Evolutionary conservation across 1,140 invertebrate species (phyloP).

Genomic region (Apis dorsata): DNA sequence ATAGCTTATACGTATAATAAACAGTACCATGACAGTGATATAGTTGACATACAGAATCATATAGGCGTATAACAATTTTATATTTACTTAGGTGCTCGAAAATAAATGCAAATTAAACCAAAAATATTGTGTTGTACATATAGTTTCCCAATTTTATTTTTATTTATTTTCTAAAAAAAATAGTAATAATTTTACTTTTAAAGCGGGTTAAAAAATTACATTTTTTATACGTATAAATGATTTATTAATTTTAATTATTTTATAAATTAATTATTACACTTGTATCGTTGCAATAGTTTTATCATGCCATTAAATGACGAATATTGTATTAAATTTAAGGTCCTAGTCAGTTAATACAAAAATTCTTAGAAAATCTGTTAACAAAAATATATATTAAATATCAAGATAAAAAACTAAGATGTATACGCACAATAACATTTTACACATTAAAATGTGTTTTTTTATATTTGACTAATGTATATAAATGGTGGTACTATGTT

Average conservation of each 20-base stretch:
- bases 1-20: slow-evolving; percentile 73
- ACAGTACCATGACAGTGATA: slow-evolving; percentile 74
- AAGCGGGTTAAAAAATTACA: slow-evolving; percentile 33
- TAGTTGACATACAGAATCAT: slow-evolving; percentile 75
- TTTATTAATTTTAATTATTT: slow-evolving; percentile 62
- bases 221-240: slow-evolving; percentile 55
- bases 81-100: slow-evolving; percentile 78
- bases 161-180: neutral
- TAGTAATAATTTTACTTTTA: neutral
- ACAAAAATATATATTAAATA: slow-evolving; percentile 51
- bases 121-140: slow-evolving; percentile 43
- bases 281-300: slow-evolving; percentile 60
- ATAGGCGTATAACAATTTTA: slow-evolving; percentile 77
- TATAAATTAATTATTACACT: slow-evolving; percentile 62
- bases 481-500: slow-evolving; percentile 22
- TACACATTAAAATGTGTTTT: slow-evolving; percentile 15
- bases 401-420: slow-evolving; percentile 44
- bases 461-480: slow-evolving; percentile 13
- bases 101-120: slow-evolving; percentile 75
- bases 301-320: slow-evolving; percentile 49
- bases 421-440: slow-evolving; percentile 41
- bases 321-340: slow-evolving; percentile 46
- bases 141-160: slow-evolving; percentile 13
- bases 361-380: slow-evolving; percentile 53
- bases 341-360: slow-evolving; percentile 52